A percentile compares a stretch with the other conserved stretches of the same genome.
Conservation (phyloP, 92 coral and sea anemone species). For the Umimayanthus kanabou region DNA sequence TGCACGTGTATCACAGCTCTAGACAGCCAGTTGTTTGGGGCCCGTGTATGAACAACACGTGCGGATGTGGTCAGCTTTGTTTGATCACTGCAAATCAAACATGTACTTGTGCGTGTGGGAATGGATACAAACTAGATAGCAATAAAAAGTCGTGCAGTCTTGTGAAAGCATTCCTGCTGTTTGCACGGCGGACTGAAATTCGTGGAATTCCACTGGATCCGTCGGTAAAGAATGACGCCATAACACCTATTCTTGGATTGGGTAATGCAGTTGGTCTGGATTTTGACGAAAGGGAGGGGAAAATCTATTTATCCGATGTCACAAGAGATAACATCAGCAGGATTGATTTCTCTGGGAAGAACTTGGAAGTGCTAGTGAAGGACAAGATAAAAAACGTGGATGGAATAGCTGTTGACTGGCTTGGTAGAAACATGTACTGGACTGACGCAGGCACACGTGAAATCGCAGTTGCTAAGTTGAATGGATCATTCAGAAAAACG, state of each 20-base stretch:
- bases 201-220: constrained; percentile 71
- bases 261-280: constrained; percentile 85
- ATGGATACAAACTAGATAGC: constrained; percentile 61
- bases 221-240: constrained; percentile 57
- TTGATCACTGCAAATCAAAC: constrained; percentile 60
- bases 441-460: constrained; percentile 71
- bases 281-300: constrained; percentile 71
- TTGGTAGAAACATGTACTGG: constrained; percentile 94
- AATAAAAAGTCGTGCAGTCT: constrained; percentile 66
- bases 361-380: constrained; percentile 62
- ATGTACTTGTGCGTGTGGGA: constrained; percentile 80
- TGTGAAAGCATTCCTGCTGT: constrained; percentile 66
- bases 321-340: constrained; percentile 74
- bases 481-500: constrained; percentile 80
- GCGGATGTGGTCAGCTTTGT: constrained; percentile 82
- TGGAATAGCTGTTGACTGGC: constrained; percentile 97
- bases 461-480: constrained; percentile 77
- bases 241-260: constrained; percentile 71
- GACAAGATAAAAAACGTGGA: constrained; percentile 57
- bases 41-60: constrained; percentile 67
- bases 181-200: constrained; percentile 75
- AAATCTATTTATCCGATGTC: constrained; percentile 79
- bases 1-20: constrained; percentile 78
- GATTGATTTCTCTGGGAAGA: constrained; percentile 59
- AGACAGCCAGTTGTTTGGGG: constrained; percentile 75